Base-by-base conservation (phyloP, 2,888 invertebrate genomes). In the Clunio marinus region DNA sequence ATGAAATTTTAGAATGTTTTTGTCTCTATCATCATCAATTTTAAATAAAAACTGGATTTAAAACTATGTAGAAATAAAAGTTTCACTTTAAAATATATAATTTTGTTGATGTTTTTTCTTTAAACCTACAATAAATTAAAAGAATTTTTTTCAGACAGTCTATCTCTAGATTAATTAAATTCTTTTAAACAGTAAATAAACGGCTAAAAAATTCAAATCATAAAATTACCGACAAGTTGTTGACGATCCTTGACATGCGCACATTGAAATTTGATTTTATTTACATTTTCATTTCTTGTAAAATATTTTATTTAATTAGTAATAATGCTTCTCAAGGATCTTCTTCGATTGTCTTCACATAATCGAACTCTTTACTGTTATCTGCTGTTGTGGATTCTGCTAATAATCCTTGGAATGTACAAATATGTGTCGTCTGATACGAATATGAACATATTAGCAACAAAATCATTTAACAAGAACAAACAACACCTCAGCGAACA, bases 281-380 rank as follows among this genome's bases (percentile, higher is more conserved):
- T 51, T 51, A 20, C 51, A 7, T 41, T 51, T 51, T n/a, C n/a
- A 51, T 51, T 51, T 51, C 2, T 22, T n/a, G 13, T 13, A 32
- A 32, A 32, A 4, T 41, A 3, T n/a, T 7, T 41, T 7, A 15
- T 15, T 41, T 3, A 32, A 8, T 35, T 15, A 3, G 32, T n/a
- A 60, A 60, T 60, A 35, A n/a, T 78, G 76, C 71, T 83, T 76
- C 75, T 83, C 71, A 78, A 81, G 72, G 84, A 83, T 75, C 78
- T 83, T 74, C 80, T 84, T 72, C 82, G 85, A 70, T 80, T 85
- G 71, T 83, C 84, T 20, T 82, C 84, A 73, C 89, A 90, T 75
- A 89, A 88, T 75, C 83, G 88, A 74, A 89, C 91, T 28, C 83
- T 91, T 75, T 90, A 91, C 75, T 91, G 91, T 79, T 91, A 91